phyloP scores from a whole-genome alignment of 2,113 vertebrate species.

The Glaucomys volans region DNA sequence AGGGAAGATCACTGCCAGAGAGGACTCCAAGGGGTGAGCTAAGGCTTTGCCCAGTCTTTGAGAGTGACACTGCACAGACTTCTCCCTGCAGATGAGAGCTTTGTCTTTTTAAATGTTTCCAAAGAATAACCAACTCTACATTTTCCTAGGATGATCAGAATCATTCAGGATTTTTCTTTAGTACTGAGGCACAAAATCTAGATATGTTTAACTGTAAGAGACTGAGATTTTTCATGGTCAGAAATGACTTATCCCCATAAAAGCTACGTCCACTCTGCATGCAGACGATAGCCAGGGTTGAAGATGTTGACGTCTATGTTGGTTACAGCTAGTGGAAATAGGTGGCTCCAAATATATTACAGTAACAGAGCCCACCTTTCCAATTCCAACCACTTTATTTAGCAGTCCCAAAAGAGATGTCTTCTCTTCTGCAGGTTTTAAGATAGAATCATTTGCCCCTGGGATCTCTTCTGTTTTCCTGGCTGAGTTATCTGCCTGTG shows the following conservation, averaged over 20 bases:
- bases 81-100: neutral
- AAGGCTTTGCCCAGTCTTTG: neutral
- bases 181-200: neutral
- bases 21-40: too few species aligned
- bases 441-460: too few species aligned
- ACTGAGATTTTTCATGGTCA: neutral
- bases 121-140: neutral
- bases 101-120: neutral
- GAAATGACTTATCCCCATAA: neutral
- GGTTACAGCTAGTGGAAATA: neutral
- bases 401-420: neutral
- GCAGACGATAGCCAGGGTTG: neutral
- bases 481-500: too few species aligned
- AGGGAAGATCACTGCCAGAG: neutral
- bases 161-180: neutral
- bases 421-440: neutral
- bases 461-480: too few species aligned
- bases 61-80: neutral
- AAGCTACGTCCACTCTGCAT: neutral
- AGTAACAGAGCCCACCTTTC: neutral
- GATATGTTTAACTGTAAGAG: neutral
- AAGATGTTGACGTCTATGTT: neutral
- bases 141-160: neutral
- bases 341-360: neutral
- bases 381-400: neutral